Percentiles rank a stretch among this genome's conserved stretches.
Evolutionary conservation across 2,797 vertebrate species (phyloP).

Genomic region (Eulemur rubriventer): DNA sequence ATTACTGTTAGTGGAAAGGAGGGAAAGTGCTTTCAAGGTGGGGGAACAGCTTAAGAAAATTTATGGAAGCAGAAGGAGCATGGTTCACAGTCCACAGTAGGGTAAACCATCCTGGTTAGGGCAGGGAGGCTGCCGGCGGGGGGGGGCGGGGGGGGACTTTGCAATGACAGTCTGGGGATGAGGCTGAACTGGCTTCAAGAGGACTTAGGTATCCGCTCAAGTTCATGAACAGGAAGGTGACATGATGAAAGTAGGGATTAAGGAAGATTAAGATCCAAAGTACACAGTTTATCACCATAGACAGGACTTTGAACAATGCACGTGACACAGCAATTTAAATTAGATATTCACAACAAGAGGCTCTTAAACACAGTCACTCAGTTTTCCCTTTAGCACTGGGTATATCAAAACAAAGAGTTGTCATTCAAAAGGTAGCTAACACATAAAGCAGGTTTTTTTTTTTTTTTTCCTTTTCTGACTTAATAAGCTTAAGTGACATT

Average conservation of each 20-base stretch:
- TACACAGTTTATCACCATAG: neutral
- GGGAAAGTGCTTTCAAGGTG: neutral
- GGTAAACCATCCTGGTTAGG: accelerated
- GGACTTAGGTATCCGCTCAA: neutral
- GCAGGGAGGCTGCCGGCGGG: neutral
- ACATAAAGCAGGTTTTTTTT: neutral
- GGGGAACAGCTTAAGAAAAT: no score
- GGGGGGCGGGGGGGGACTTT: no score
- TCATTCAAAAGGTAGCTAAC: neutral
- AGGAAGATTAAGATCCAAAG: slow-evolving; percentile 3
- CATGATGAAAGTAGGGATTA: neutral
- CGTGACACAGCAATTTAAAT: accelerated
- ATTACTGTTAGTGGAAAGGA: neutral
- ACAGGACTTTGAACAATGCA: neutral
- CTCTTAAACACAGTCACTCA: neutral
- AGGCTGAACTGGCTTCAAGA: neutral
- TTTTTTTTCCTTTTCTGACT: neutral
- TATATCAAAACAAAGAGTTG: neutral
- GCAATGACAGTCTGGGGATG: accelerated
- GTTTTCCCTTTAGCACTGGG: neutral
- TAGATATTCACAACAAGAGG: neutral
- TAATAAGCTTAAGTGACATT: slow-evolving; percentile 20
- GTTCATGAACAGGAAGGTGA: neutral
- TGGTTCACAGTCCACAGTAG: neutral
- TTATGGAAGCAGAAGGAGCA: accelerated